Conservation (phyloP, 1,140 invertebrate genomes). For the Bombus affinis region DNA sequence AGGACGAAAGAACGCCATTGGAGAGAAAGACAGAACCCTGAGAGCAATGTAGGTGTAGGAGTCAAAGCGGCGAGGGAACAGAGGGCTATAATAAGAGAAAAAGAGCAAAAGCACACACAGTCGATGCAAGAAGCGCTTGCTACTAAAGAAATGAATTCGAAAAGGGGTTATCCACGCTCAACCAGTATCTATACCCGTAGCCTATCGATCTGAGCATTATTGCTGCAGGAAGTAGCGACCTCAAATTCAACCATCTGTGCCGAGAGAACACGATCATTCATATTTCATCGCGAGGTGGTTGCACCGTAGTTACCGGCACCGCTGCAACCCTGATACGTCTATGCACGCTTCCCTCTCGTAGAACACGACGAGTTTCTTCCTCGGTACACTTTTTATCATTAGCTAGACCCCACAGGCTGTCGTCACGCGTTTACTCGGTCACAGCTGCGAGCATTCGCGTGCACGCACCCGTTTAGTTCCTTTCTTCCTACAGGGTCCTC, state of each 20-base stretch:
- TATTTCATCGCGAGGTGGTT: slow-evolving; percentile 70
- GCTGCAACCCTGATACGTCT: slow-evolving; percentile 24
- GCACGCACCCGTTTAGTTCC: not conserved
- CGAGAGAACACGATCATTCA: slow-evolving; percentile 67
- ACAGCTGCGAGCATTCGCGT: slow-evolving; percentile 27
- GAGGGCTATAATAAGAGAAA: not conserved
- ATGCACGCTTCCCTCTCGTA: not conserved
- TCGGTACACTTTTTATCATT: not conserved
- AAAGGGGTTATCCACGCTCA: slow-evolving; percentile 61
- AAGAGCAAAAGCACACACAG: not conserved
- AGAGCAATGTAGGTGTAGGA: not conserved
- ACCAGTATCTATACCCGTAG: slow-evolving; percentile 61
- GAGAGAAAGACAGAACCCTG: not conserved
- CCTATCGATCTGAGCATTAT: slow-evolving; percentile 70
- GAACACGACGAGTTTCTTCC: not conserved
- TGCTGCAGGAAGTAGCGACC: slow-evolving; percentile 69
- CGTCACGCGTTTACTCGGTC: slow-evolving; percentile 20
- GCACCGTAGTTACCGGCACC: slow-evolving; percentile 53
- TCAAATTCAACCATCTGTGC: slow-evolving; percentile 71
- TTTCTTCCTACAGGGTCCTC: not conserved
- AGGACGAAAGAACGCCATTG: slow-evolving; percentile 50
- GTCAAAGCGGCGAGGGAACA: too few relatives aligned
- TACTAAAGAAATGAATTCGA: slow-evolving; percentile 66
- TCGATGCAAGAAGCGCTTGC: slow-evolving; percentile 19
- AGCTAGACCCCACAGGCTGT: not conserved